Evolutionary conservation across 2,797 vertebrate genomes (phyloP).

Genomic region (Cichlasoma orientale): DNA sequence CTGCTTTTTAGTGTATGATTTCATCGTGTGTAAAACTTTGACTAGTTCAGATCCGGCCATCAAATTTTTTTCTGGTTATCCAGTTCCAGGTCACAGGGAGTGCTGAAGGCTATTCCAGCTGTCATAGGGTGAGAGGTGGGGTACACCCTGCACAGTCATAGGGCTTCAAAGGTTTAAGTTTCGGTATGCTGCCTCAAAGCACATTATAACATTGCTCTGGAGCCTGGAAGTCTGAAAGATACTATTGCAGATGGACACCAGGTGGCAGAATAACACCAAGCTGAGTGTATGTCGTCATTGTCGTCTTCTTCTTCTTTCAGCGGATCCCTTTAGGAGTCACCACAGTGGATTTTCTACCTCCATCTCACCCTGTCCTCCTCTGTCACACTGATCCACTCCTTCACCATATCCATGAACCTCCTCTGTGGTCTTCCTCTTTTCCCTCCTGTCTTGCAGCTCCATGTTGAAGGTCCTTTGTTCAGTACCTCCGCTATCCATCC

Average conservation of each 20-base stretch:
- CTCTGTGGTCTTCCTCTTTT: background rate
- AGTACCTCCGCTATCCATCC: background rate
- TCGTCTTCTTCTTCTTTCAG: no score
- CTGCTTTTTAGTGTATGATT: no score
- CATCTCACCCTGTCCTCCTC: background rate
- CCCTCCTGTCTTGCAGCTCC: no score
- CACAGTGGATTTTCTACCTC: background rate
- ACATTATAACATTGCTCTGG: background rate
- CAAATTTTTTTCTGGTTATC: background rate
- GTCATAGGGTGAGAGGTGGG: no score
- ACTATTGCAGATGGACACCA: constrained; percentile 19
- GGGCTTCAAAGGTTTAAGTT: background rate
- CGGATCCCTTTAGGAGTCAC: no score
- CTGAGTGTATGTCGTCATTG: rapidly evolving
- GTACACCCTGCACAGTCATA: no score
- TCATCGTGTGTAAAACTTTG: background rate
- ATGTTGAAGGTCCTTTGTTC: background rate
- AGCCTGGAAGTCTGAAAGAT: background rate
- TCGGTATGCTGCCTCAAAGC: background rate
- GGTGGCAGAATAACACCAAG: constrained; percentile 42
- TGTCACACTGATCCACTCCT: background rate
- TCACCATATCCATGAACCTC: background rate
- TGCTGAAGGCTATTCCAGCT: no score
- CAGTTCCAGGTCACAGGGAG: background rate
- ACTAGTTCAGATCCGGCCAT: background rate